Conservation (phyloP, 2,797 vertebrate species). For the Platyrinchus mystaceus region DNA sequence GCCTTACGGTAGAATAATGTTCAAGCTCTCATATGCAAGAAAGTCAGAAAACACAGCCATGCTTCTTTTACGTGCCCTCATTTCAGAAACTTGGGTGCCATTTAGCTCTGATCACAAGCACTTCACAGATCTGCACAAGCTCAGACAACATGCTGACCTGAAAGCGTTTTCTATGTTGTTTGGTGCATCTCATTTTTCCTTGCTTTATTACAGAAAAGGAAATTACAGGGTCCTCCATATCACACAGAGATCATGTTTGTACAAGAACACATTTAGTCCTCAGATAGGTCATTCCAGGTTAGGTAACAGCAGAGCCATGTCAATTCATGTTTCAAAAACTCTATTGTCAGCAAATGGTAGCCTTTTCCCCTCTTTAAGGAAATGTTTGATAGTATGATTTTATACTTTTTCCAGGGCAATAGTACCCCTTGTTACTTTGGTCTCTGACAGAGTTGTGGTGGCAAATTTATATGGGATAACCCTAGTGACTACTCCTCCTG, state of each 20-base stretch:
- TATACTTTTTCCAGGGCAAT: background rate
- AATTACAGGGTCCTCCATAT: background rate
- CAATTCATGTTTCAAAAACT: background rate
- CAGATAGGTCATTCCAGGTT: background rate
- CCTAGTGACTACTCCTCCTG: background rate
- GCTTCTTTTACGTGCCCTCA: background rate
- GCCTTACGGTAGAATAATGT: background rate
- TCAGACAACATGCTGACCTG: background rate
- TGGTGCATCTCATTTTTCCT: background rate
- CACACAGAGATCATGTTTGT: background rate
- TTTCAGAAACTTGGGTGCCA: background rate
- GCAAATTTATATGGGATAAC: background rate
- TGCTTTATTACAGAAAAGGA: background rate
- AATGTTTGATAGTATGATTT: background rate
- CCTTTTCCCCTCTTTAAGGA: background rate
- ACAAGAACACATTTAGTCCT: background rate
- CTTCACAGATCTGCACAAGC: background rate
- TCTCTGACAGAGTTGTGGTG: background rate
- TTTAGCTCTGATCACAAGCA: background rate
- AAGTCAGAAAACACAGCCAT: background rate
- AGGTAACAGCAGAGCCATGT: background rate
- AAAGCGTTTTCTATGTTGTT: background rate
- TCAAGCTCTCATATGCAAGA: background rate
- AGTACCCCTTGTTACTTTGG: background rate
- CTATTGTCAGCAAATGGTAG: background rate